These are phyloP conservation scores for Ypsolopha sequella DNA, from an alignment of 2,888 invertebrate genomes.

Conservation along the genomic window DNA sequence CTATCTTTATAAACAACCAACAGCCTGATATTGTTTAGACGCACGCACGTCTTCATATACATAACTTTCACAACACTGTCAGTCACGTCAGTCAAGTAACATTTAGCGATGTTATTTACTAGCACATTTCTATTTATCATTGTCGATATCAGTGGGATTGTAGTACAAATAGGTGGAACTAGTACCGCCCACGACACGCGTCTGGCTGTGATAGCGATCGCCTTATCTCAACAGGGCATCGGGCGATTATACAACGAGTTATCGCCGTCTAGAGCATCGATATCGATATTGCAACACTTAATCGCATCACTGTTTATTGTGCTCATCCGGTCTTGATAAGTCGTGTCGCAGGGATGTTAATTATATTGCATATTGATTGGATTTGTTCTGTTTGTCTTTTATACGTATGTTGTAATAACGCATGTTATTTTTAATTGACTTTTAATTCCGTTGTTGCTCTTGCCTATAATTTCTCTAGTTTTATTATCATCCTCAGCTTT, in stretches of 20 bases:
- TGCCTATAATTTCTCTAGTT: too few relatives aligned
- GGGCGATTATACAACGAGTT: slow-evolving; percentile 33
- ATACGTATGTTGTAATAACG: too few relatives aligned
- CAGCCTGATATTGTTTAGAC: not conserved
- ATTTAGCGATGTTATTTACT: too few relatives aligned
- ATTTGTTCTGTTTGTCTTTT: too few relatives aligned
- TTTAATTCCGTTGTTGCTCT: too few relatives aligned
- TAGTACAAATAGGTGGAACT: slow-evolving; percentile 8
- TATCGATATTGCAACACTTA: slow-evolving; percentile 30
- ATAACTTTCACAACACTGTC: not conserved
- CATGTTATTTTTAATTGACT: too few relatives aligned
- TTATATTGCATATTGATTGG: too few relatives aligned
- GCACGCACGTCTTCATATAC: not conserved
- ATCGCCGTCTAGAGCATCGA: slow-evolving; percentile 17
- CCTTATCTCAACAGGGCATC: slow-evolving; percentile 26
- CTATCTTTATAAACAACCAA: too few relatives aligned
- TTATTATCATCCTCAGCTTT: too few relatives aligned
- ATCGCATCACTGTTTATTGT: not conserved
- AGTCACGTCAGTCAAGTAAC: not conserved
- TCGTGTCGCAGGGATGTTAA: too few relatives aligned
- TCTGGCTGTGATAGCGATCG: slow-evolving; percentile 21
- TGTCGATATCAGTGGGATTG: not conserved
- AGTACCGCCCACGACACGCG: slow-evolving; percentile 30
- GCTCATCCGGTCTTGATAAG: not conserved
- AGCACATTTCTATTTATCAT: not conserved